Percentiles rank a stretch among this genome's conserved stretches.
Conservation (phyloP, 1,140 invertebrate genomes). For the Bombyx mandarina region DNA sequence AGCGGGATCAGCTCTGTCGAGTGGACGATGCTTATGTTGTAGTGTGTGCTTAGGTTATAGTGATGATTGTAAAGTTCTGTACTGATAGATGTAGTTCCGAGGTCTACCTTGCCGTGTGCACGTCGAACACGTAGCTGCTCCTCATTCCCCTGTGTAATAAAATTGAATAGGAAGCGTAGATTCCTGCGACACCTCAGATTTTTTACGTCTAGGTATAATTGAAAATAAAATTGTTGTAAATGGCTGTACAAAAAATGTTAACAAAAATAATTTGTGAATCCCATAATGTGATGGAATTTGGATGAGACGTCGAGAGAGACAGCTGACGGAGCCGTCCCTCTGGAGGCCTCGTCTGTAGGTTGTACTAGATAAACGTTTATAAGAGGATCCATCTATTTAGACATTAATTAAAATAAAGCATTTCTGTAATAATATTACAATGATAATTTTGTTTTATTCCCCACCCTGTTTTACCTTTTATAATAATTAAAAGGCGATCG, state of each 20-base stretch:
- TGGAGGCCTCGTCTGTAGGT: slow-evolving; percentile 63
- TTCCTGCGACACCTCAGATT: slow-evolving; percentile 68
- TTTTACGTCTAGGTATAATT: slow-evolving; percentile 71
- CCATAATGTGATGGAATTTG: slow-evolving; percentile 62
- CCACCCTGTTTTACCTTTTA: not conserved
- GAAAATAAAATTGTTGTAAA: slow-evolving; percentile 73
- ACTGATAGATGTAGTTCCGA: slow-evolving; percentile 60
- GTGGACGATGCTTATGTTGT: slow-evolving; percentile 52
- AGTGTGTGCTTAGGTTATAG: slow-evolving; percentile 44
- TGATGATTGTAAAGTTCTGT: slow-evolving; percentile 70
- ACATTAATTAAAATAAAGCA: slow-evolving; percentile 72
- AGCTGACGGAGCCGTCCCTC: slow-evolving; percentile 38
- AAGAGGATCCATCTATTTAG: slow-evolving; percentile 72
- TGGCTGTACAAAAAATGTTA: slow-evolving; percentile 72
- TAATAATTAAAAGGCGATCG: not conserved
- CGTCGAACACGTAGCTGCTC: slow-evolving; percentile 65
- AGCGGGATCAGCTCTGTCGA: slow-evolving; percentile 39
- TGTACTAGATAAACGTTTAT: slow-evolving; percentile 72
- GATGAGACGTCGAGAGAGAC: slow-evolving; percentile 50
- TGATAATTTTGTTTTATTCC: slow-evolving; percentile 47
- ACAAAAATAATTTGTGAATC: slow-evolving; percentile 69
- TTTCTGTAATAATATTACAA: slow-evolving; percentile 73
- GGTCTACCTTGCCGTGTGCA: slow-evolving; percentile 64
- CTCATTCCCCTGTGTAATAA: slow-evolving; percentile 70
- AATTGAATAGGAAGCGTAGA: slow-evolving; percentile 68